phyloP scores from a whole-genome alignment of 2,113 vertebrate genomes.

The Okapia johnstoni region DNA sequence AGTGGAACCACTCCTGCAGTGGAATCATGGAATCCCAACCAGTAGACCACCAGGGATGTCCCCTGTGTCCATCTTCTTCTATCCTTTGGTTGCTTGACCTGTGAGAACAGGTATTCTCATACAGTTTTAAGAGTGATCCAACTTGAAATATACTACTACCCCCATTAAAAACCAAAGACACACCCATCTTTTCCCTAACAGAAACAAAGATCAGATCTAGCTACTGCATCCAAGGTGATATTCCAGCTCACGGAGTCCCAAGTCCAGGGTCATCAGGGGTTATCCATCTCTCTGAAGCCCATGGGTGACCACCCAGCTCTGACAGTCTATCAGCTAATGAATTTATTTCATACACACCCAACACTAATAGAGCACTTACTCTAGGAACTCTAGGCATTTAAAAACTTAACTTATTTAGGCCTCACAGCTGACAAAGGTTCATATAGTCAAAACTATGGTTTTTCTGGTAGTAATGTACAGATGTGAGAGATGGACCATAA shows the following conservation, averaged over 20 bases:
- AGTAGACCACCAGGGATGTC: too few relatives aligned
- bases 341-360: background rate
- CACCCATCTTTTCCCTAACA: background rate
- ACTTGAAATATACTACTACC: background rate
- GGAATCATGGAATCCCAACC: background rate
- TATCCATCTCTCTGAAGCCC: background rate
- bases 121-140: background rate
- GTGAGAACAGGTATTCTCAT: background rate
- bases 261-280: background rate
- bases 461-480: accelerated
- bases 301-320: background rate
- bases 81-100: background rate
- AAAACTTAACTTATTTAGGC: background rate
- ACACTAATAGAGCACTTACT: background rate
- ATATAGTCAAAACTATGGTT: background rate
- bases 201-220: background rate
- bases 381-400: background rate
- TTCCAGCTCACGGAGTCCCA: background rate
- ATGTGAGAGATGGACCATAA: background rate
- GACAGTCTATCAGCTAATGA: background rate
- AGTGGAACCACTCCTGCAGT: background rate
- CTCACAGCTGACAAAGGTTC: background rate
- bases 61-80: background rate
- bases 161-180: background rate
- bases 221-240: background rate